A percentile compares a stretch with the other conserved stretches of the same genome.
Conservation (phyloP, 2,888 invertebrate genomes). For the Penaeus monodon region DNA sequence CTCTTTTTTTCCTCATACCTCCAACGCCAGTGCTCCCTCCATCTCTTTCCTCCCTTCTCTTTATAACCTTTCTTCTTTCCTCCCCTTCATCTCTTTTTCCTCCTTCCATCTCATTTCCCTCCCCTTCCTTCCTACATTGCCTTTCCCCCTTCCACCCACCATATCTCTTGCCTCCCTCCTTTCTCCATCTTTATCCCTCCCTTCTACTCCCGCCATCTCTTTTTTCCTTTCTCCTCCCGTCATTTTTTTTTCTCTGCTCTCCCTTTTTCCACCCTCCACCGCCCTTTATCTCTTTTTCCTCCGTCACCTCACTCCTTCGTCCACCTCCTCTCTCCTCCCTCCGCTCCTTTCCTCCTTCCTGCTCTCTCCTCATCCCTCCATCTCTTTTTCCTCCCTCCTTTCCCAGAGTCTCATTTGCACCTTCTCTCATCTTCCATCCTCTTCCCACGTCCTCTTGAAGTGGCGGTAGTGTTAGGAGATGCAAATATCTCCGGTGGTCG, state of each 20-base stretch:
- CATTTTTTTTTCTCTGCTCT: neutral
- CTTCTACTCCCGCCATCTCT: neutral
- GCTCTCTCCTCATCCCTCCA: neutral
- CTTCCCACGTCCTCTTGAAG: constrained; percentile 8
- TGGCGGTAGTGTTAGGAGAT: constrained; percentile 14
- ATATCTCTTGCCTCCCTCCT: neutral
- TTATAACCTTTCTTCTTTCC: neutral
- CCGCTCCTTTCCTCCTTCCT: neutral
- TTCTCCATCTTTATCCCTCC: neutral
- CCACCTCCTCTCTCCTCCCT: neutral
- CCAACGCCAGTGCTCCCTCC: neutral
- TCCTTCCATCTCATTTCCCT: neutral
- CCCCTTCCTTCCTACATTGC: neutral
- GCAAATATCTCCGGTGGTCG: constrained; percentile 33
- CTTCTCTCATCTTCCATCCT: neutral
- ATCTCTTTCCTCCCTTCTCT: neutral
- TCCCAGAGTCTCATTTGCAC: neutral
- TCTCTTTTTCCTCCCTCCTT: neutral
- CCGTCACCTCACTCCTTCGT: neutral
- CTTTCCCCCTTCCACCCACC: neutral
- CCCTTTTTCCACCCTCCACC: neutral
- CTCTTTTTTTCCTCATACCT: neutral
- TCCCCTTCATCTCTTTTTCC: neutral
- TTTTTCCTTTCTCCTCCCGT: neutral
- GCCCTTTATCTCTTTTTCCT: constrained; percentile 8